Evolutionary conservation across 1,140 invertebrate genomes (phyloP).

Genomic region (Nasonia longicornis): DNA sequence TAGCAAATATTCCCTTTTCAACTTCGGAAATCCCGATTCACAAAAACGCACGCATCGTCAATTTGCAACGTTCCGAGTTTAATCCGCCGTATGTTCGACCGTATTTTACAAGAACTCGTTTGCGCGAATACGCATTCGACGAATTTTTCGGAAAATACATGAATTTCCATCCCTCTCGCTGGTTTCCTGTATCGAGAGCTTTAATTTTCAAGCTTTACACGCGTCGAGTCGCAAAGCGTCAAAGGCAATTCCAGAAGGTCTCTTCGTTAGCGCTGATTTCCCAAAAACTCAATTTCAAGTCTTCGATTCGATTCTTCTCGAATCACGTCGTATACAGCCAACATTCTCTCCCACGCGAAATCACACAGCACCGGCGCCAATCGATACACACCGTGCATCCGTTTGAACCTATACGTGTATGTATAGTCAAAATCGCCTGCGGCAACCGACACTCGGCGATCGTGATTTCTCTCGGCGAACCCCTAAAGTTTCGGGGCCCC

Average conservation of each 20-base stretch:
- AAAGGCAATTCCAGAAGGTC: no score
- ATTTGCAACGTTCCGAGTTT: no score
- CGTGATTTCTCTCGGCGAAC: slow-evolving; percentile 18
- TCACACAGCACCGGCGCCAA: background rate
- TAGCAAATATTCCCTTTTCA: no score
- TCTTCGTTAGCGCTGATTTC: background rate
- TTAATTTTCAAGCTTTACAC: no score
- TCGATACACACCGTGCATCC: background rate
- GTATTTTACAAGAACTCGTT: no score
- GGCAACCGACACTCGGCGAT: background rate
- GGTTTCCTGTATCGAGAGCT: no score
- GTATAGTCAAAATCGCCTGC: background rate
- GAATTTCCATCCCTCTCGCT: no score
- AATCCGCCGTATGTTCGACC: no score
- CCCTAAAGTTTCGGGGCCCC: background rate
- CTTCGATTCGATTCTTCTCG: background rate
- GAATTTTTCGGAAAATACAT: no score
- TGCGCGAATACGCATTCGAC: no score
- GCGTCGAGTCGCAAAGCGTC: no score
- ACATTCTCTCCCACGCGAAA: background rate
- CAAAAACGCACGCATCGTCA: background rate
- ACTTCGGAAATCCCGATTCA: background rate
- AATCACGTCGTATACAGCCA: background rate
- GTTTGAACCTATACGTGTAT: background rate
- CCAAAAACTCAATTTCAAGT: background rate